Percentiles rank a stretch among this genome's conserved stretches.
phyloP scores from a whole-genome alignment of 2,113 vertebrate genomes.

The Brachionichthys hirsutus region DNA sequence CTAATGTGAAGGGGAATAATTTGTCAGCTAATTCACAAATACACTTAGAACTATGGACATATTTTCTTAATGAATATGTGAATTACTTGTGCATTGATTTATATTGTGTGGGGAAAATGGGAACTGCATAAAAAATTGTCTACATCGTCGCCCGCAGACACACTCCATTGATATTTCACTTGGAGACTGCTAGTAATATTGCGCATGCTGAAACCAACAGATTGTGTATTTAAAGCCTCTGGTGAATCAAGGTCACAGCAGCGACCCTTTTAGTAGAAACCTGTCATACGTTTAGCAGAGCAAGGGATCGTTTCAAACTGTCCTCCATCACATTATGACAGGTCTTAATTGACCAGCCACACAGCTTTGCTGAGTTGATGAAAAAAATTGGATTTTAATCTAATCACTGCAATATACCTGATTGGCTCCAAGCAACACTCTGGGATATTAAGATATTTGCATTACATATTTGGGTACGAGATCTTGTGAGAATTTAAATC shows the following conservation, averaged over 20 bases:
- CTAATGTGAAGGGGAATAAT: conserved; percentile 71
- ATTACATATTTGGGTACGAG: conserved; percentile 49
- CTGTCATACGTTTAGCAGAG: conserved; percentile 73
- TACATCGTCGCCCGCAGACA: conserved; percentile 53
- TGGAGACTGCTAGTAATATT: conserved; percentile 60
- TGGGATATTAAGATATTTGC: conserved; percentile 72
- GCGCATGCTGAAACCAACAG: conserved; percentile 72
- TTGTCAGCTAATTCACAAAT: conserved; percentile 76
- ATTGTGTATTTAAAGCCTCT: conserved; percentile 70
- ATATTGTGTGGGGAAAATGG: conserved; percentile 72
- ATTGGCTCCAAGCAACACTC: conserved; percentile 68
- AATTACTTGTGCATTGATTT: conserved; percentile 80
- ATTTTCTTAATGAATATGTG: conserved; percentile 80
- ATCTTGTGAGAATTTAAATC: conserved; percentile 39
- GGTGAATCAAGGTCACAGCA: conserved; percentile 66
- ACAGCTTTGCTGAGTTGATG: conserved; percentile 70
- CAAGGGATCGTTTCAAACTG: conserved; percentile 76
- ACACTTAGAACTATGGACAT: conserved; percentile 62
- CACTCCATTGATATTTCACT: conserved; percentile 72
- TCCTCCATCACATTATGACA: conserved; percentile 76
- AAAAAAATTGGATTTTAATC: conserved; percentile 72
- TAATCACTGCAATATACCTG: conserved; percentile 70
- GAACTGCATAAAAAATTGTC: conserved; percentile 57
- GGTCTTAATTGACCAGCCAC: conserved; percentile 76
- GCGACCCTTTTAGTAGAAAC: conserved; percentile 77